Conservation (phyloP, 2,113 vertebrate genomes). For the Formicarius rufipectus region DNA sequence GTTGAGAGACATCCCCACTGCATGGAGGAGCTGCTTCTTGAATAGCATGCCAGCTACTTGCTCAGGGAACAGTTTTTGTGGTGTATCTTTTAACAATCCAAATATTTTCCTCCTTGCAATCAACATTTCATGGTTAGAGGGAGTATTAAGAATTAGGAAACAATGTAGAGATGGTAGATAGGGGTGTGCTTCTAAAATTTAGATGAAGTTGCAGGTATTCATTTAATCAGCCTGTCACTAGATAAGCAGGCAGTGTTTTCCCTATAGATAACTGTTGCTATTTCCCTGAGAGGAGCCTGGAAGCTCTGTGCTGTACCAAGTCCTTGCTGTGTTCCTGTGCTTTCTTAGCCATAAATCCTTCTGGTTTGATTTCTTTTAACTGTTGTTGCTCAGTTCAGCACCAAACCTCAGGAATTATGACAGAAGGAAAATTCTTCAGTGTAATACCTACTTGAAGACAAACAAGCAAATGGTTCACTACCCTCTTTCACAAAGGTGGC, state of each 20-base stretch:
- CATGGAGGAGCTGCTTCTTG: neutral
- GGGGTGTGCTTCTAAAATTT: neutral
- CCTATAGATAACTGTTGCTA: neutral
- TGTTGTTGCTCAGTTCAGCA: slow-evolving; percentile 10
- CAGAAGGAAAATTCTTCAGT: neutral
- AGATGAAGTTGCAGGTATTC: neutral
- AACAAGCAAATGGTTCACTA: neutral
- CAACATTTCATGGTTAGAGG: neutral
- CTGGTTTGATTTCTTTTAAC: neutral
- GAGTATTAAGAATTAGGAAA: neutral
- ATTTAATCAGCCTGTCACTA: neutral
- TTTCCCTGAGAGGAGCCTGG: neutral
- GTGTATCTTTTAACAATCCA: neutral
- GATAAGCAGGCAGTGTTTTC: neutral
- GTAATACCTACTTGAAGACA: neutral
- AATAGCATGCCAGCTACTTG: neutral
- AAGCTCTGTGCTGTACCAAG: neutral
- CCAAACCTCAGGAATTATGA: neutral
- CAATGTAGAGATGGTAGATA: neutral
- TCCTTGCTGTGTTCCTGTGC: neutral
- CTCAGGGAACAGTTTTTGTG: neutral
- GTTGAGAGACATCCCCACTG: neutral
- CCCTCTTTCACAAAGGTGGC: neutral
- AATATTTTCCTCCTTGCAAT: neutral
- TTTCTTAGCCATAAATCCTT: neutral